A percentile compares a stretch with the other conserved stretches of the same genome.
Conservation (phyloP, 2,113 vertebrate species). For the Halcyon senegalensis region DNA sequence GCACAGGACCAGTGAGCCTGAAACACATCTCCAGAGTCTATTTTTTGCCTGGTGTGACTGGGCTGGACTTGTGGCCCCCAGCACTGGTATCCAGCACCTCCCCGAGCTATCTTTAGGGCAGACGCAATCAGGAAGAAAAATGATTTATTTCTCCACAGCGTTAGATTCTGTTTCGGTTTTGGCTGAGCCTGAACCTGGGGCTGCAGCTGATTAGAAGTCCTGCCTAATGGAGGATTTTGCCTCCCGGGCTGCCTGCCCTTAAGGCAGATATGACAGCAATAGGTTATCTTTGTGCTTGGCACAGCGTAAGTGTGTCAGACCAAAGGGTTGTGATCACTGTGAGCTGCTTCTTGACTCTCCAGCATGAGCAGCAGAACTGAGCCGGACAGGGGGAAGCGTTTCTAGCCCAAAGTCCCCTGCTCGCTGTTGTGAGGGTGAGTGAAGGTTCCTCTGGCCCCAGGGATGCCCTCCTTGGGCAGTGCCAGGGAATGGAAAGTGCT, state of each 20-base stretch:
- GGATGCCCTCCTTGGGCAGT: neutral
- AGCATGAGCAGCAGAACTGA: neutral
- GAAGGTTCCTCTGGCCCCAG: neutral
- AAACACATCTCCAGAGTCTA: neutral
- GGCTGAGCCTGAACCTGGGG: neutral
- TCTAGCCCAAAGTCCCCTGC: neutral
- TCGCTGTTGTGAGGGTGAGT: neutral
- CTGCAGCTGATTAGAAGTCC: fast-evolving
- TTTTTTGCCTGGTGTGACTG: fast-evolving
- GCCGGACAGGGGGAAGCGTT: neutral
- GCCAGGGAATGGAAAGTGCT: fast-evolving
- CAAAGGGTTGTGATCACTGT: neutral
- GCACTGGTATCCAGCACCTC: neutral
- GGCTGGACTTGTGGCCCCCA: neutral
- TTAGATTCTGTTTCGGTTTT: neutral
- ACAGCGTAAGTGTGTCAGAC: fast-evolving
- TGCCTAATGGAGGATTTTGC: neutral
- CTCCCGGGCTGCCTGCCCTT: neutral
- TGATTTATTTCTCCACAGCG: neutral
- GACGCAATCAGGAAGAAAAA: neutral
- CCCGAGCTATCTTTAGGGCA: neutral
- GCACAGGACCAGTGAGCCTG: neutral
- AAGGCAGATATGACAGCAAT: too few species aligned
- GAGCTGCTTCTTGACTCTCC: neutral
- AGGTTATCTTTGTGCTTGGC: neutral